Percentiles rank a stretch among this genome's conserved stretches.
These are phyloP conservation scores for Gandaritis pyraliata DNA, from an alignment of 2,888 invertebrate species.

Conservation along the genomic window DNA sequence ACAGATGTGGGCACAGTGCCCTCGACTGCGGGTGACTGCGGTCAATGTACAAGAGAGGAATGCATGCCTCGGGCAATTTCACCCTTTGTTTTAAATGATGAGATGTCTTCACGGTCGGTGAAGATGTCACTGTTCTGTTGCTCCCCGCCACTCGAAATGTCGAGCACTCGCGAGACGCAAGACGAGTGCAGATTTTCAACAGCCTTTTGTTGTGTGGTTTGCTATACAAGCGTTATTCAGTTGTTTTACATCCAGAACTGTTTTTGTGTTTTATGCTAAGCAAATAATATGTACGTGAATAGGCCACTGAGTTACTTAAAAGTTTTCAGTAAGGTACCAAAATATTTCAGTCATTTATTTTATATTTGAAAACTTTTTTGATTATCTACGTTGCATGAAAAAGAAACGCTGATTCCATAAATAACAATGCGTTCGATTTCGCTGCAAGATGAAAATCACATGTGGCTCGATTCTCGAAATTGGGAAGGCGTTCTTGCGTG, in stretches of 20 bases:
- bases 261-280: background rate
- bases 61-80: conserved; percentile 70
- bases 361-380: too few relatives aligned
- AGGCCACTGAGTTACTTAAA: background rate
- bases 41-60: conserved; percentile 69
- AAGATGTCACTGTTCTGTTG: conserved; percentile 73
- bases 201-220: conserved; percentile 64
- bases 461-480: conserved; percentile 20
- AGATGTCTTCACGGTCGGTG: conserved; percentile 67
- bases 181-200: conserved; percentile 69
- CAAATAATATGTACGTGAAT: background rate
- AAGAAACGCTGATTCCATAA: background rate
- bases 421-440: conserved; percentile 20
- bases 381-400: too few relatives aligned
- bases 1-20: conserved; percentile 53
- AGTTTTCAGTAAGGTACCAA: too few relatives aligned
- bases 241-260: background rate
- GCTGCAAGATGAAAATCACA: conserved; percentile 23
- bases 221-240: conserved; percentile 2
- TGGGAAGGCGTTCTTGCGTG: conserved; percentile 29
- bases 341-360: too few relatives aligned
- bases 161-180: conserved; percentile 66
- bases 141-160: conserved; percentile 66
- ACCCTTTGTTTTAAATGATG: conserved; percentile 78
- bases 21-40: conserved; percentile 71